These are phyloP conservation scores for Dendrocincla tyrannina DNA, from an alignment of 2,797 vertebrate genomes.

Conservation along the genomic window DNA sequence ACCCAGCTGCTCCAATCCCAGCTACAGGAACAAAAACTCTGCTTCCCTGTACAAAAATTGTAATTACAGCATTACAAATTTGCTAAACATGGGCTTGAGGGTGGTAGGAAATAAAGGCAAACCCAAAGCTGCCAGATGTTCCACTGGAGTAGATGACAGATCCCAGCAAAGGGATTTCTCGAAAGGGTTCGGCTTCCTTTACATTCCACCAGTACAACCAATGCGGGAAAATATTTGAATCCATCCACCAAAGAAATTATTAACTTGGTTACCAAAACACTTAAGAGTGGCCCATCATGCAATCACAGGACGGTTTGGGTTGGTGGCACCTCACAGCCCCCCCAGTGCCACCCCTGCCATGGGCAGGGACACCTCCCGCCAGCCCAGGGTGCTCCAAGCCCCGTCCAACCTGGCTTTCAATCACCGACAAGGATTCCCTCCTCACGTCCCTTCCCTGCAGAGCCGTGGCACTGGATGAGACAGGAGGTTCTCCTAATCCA, in stretches of 20 bases:
- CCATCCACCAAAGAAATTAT: background rate
- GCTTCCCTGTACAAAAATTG: background rate
- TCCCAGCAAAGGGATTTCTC: background rate
- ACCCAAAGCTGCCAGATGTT: background rate
- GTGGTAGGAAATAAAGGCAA: background rate
- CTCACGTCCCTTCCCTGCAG: too few species aligned
- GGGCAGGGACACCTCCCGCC: background rate
- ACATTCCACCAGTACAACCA: background rate
- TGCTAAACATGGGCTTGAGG: background rate
- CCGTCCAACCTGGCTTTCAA: background rate
- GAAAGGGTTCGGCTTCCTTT: background rate
- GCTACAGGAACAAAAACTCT: background rate
- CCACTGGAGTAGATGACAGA: background rate
- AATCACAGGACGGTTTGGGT: background rate
- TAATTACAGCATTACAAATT: background rate
- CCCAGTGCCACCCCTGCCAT: background rate
- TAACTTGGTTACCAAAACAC: background rate
- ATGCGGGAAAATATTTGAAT: background rate
- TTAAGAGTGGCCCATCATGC: background rate
- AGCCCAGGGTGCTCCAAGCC: background rate
- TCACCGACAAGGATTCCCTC: too few species aligned
- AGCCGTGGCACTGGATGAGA: too few species aligned
- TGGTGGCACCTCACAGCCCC: background rate
- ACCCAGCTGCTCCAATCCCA: background rate
- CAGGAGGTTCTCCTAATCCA: too few species aligned